These are phyloP conservation scores for Cataglyphis cursor DNA, from an alignment of 2,888 invertebrate species.

Conservation along the genomic window DNA sequence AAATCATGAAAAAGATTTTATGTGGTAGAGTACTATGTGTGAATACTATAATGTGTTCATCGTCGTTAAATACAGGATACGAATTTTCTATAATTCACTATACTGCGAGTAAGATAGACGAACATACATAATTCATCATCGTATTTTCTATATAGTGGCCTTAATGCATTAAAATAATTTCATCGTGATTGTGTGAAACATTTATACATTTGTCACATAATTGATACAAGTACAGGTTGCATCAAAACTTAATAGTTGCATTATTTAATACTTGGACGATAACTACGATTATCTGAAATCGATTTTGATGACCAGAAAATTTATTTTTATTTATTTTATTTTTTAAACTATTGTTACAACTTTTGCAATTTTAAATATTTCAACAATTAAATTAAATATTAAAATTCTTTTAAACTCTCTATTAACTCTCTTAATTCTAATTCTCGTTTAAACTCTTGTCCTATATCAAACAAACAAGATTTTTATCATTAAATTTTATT, in stretches of 20 bases:
- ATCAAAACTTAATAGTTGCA: neutral
- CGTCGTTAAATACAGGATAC: neutral
- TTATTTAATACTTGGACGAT: conserved; percentile 4
- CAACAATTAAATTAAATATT: neutral
- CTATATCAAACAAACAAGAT: neutral
- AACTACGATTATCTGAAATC: neutral
- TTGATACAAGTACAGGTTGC: neutral
- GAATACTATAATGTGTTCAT: neutral
- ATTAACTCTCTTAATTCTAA: too few species aligned
- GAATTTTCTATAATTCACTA: conserved; percentile 18
- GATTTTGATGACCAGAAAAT: neutral
- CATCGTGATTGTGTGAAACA: conserved; percentile 29
- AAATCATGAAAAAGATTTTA: too few species aligned
- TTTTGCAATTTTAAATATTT: neutral
- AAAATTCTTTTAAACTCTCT: neutral
- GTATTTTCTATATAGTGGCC: neutral
- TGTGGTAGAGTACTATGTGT: too few species aligned
- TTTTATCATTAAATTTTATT: neutral
- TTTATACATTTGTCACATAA: conserved; percentile 8
- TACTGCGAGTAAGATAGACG: neutral
- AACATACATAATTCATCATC: conserved; percentile 13
- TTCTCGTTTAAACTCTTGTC: too few species aligned
- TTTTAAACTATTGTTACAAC: neutral
- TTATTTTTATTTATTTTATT: neutral
- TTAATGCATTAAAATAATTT: conserved; percentile 9